Evolutionary conservation across 2,113 vertebrate species (phyloP).

Genomic region (Callocephalon fimbriatum): DNA sequence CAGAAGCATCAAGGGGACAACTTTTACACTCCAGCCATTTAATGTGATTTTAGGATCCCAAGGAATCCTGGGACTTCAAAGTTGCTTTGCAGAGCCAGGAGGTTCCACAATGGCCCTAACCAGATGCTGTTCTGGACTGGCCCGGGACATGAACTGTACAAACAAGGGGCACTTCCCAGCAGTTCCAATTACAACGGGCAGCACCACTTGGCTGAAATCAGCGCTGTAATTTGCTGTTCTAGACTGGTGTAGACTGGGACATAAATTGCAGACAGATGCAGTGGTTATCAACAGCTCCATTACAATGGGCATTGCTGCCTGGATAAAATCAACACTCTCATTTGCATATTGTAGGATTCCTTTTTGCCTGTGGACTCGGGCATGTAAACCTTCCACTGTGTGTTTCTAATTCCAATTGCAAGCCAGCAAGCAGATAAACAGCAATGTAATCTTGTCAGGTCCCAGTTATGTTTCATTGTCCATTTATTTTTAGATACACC

Average conservation of each 20-base stretch:
- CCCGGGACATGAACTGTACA: neutral
- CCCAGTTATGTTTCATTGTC: constrained; percentile 14
- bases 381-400: neutral
- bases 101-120: neutral
- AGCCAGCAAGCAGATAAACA: constrained; percentile 3
- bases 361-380: neutral
- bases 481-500: constrained; percentile 33
- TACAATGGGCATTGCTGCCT: neutral
- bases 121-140: neutral
- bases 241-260: neutral
- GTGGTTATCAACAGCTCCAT: neutral
- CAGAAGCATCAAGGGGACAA: neutral
- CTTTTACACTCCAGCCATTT: accelerated
- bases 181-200: neutral
- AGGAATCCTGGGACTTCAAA: neutral
- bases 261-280: neutral
- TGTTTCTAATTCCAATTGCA: constrained; percentile 12
- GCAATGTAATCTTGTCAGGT: constrained; percentile 25
- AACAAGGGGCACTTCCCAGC: neutral
- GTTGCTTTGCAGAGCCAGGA: neutral
- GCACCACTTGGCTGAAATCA: neutral
- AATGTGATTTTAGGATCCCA: neutral
- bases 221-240: neutral
- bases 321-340: neutral
- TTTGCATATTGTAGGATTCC: neutral